Percentiles rank a stretch among this genome's conserved stretches.
Evolutionary conservation across 1,140 invertebrate genomes (phyloP).

Genomic region (Diploscapter pachys): DNA sequence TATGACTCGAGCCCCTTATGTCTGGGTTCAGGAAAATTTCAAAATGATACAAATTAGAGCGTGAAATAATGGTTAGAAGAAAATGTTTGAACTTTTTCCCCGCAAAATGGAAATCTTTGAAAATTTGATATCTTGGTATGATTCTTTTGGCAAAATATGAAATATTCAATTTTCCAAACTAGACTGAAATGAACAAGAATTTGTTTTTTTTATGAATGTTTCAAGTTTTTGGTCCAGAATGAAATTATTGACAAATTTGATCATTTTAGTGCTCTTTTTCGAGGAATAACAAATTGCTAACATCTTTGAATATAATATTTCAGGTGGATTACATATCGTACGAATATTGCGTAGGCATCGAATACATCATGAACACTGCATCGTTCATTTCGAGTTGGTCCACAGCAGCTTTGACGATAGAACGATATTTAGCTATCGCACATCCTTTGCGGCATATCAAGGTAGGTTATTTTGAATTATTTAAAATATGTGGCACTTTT

Average conservation of each 20-base stretch:
- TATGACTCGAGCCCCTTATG: too few species aligned
- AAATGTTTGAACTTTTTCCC: too few species aligned
- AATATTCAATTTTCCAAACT: too few species aligned
- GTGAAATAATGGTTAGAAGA: neutral
- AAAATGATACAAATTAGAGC: too few species aligned
- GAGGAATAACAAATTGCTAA: neutral
- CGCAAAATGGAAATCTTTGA: too few species aligned
- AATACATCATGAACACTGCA: conserved; percentile 52
- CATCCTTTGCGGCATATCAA: conserved; percentile 54
- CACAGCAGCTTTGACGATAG: conserved; percentile 55
- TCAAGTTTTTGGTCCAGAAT: neutral
- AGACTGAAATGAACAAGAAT: too few species aligned
- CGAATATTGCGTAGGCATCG: conserved; percentile 52
- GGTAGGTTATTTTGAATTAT: conserved; percentile 29
- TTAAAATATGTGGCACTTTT: neutral
- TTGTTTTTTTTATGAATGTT: neutral
- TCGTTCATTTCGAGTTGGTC: conserved; percentile 55
- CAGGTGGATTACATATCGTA: conserved; percentile 50
- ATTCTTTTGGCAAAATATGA: too few species aligned
- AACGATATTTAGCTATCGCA: conserved; percentile 54
- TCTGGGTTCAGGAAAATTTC: too few species aligned
- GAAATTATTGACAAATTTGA: neutral
- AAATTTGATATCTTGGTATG: neutral
- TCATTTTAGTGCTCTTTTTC: neutral
- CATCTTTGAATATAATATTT: conserved; percentile 8